Conservation (phyloP, 2,888 invertebrate genomes). For the Aleiodes alternator region DNA sequence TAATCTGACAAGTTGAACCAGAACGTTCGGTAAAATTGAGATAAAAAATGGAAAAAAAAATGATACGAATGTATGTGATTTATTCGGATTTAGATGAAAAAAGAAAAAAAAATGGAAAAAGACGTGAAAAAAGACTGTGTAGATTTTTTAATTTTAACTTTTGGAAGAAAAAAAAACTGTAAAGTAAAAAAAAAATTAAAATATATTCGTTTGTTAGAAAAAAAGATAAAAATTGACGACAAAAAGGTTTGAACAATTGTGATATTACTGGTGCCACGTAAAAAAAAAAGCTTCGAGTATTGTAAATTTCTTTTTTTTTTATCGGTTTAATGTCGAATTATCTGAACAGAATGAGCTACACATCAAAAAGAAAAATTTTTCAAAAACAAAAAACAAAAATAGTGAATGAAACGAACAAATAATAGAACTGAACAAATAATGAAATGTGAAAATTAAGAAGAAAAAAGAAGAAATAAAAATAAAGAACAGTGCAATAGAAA, state of each 20-base stretch:
- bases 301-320: slow-evolving; percentile 37
- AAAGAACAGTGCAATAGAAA: slow-evolving; percentile 39
- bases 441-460: slow-evolving; percentile 16
- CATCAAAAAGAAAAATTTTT: slow-evolving; percentile 61
- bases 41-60: slow-evolving; percentile 35
- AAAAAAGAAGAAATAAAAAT: slow-evolving; percentile 20
- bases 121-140: slow-evolving; percentile 41
- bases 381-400: slow-evolving; percentile 40
- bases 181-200: slow-evolving; percentile 40
- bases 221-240: slow-evolving; percentile 39
- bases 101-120: slow-evolving; percentile 23
- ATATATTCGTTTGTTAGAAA: slow-evolving; percentile 46
- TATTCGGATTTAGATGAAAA: slow-evolving; percentile 26
- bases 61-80: slow-evolving; percentile 37
- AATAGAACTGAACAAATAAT: slow-evolving; percentile 37
- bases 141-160: slow-evolving; percentile 43
- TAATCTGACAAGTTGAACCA: slow-evolving; percentile 60
- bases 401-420: slow-evolving; percentile 33
- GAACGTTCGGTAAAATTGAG: slow-evolving; percentile 46
- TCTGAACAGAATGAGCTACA: slow-evolving; percentile 66
- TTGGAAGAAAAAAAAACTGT: slow-evolving; percentile 34
- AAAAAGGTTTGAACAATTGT: slow-evolving; percentile 52
- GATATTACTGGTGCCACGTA: slow-evolving; percentile 58
- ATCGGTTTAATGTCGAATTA: slow-evolving; percentile 55
- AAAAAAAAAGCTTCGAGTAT: slow-evolving; percentile 33